Percentiles rank a stretch among this genome's conserved stretches.
These are phyloP conservation scores for Capreolus pygargus DNA, from an alignment of 2,113 vertebrate species.

Conservation along the genomic window DNA sequence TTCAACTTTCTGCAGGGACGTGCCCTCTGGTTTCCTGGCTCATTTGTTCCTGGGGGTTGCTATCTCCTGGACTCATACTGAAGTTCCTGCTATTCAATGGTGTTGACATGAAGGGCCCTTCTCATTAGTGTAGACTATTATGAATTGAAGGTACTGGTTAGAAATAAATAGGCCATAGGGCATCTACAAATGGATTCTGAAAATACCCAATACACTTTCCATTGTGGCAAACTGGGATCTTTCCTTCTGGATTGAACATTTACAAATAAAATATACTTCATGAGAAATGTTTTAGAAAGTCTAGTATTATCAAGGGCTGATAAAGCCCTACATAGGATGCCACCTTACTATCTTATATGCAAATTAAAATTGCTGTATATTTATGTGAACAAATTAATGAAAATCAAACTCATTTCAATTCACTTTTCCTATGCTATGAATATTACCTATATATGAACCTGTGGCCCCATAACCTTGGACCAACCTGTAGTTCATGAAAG, in stretches of 20 bases:
- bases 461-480: conserved; percentile 51
- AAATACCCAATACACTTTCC: neutral
- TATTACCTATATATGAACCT: neutral
- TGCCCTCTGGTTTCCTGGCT: conserved; percentile 12
- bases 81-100: conserved; percentile 13
- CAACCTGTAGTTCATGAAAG: conserved; percentile 52
- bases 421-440: conserved; percentile 18
- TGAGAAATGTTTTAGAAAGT: conserved; percentile 21
- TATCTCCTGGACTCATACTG: neutral
- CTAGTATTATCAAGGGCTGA: neutral
- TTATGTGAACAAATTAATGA: neutral
- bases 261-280: conserved; percentile 4
- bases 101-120: neutral
- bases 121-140: conserved; percentile 1
- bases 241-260: conserved; percentile 24
- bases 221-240: neutral
- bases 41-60: conserved; percentile 8
- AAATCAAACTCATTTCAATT: conserved; percentile 31
- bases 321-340: neutral
- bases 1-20: neutral
- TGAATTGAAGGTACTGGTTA: conserved; percentile 31
- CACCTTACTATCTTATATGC: neutral
- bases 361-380: neutral
- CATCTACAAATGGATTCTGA: conserved; percentile 3
- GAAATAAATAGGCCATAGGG: neutral